Evolutionary conservation across 2,113 vertebrate species (phyloP), one percentile per base, ranked within the genome.

Genomic region (Nansenia antarctica): DNA sequence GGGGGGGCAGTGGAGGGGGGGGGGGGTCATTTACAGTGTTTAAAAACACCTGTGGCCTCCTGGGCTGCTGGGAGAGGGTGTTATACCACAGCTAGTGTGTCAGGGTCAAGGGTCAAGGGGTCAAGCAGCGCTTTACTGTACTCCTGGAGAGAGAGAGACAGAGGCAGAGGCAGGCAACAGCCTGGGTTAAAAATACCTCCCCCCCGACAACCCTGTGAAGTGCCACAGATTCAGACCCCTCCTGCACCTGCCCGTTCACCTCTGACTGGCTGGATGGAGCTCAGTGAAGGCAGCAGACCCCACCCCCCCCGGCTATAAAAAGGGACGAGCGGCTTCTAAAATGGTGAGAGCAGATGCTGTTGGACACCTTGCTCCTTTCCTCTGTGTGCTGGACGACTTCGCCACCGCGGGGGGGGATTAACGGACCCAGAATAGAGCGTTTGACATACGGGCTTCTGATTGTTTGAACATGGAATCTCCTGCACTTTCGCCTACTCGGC

Each of bases 401-500:
- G 77, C 77, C 79, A 60, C 55, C n/a, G n/a, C n/a, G n/a, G n/a
- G n/a, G n/a, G n/a, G 65, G 62, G 86, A 81, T 91, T 88, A 91
- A 82, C 82, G 73, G 69, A 39, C 84, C 87, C 75, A 78, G 88
- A 93, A 92, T 93, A 92, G 91, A 83, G 58, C 4, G 65, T 77
- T 73, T 90, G 88, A 93, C 88, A 91, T 87, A 86, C 78, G 85
- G 90, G 76, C 82, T 80, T 89, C 69, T 91, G 91, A 92, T 92
- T 92, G 91, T 92, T 92, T 87, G 88, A 90, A 88, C 85, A 75
- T 70, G 87, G 87, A 89, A 90, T 91, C 82, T 88, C 67, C 70
- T 90, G 89, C 89, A 90, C 84, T 49, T 67, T 34, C 70, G 88
- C 89, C 90, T n/a, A 87, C 74, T 63, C 81, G 31, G 76, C 76